Base-by-base conservation (phyloP, 2,113 vertebrate genomes). In the Anser cygnoides region DNA sequence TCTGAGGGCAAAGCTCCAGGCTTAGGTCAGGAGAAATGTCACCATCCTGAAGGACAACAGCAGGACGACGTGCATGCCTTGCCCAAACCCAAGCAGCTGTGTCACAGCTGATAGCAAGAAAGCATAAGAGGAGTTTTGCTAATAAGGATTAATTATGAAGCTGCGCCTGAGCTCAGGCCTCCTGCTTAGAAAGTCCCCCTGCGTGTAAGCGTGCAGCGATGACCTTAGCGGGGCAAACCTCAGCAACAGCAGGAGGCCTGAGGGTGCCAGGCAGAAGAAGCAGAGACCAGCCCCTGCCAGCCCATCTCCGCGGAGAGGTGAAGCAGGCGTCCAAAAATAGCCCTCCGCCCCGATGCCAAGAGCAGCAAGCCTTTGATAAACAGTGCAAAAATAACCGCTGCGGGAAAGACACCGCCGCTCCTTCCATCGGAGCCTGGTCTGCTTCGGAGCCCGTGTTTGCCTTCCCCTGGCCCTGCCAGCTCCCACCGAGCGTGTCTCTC, bases 321-420 rank as follows among this genome's bases (percentile, higher is more conserved):
- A 93, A 97, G 66, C 85, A 86, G 84, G 75, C 75, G 3, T 86
- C 90, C 70, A 73, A 96, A 97, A 96, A 96, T 97, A 97, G 89
- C 55, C 73, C 41, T 61, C 59, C 6, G 44, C 73, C 41, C 43
- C 4, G 6, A 75, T 95, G 92, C 96, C 96, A 97, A 97, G 85
- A 95, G 96, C 92, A 95, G 91, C 80, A 84, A 95, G 73, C 82
- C 78, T 95, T 96, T 92, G 96, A 97, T 95, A 97, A 97, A 97
- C 97, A 97, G 79, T 92, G 92, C 96, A 91, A 96, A 97, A 97
- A 97, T 97, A 97, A 87, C 71, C 62, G 77, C 63, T 17, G 76
- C 3, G n/a, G 90, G 93, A 93, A 96, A 96, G 96, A 88, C 84
- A 66, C 79, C 13, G 22, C 95, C 89, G 76, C 28, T 96, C 71